These are phyloP conservation scores for Dicyrtomina minuta DNA, from an alignment of 2,888 invertebrate species.

Conservation along the genomic window DNA sequence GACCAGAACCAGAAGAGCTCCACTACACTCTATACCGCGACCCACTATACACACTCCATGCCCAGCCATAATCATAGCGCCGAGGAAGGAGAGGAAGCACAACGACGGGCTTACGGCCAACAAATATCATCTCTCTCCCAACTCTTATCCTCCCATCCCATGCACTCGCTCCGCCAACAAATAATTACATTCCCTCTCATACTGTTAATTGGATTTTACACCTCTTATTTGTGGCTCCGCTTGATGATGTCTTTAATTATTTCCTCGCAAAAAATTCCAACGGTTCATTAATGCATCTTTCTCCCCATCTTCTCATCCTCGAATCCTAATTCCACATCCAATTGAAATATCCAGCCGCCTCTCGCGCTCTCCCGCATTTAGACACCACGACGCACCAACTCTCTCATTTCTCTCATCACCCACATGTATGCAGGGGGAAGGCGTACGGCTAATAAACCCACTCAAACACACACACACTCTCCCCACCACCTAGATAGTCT, in stretches of 20 bases:
- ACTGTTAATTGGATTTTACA: constrained; percentile 48
- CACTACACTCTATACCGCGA: neutral
- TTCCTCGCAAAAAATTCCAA: constrained; percentile 36
- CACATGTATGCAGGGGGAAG: too few species aligned
- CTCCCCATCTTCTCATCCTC: constrained; percentile 8
- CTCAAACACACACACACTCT: too few species aligned
- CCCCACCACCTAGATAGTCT: too few species aligned
- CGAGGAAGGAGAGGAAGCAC: neutral
- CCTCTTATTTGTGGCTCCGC: constrained; percentile 44
- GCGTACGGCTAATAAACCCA: too few species aligned
- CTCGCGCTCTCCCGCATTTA: neutral
- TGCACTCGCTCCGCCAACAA: constrained; percentile 38
- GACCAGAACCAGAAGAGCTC: neutral
- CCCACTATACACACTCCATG: neutral
- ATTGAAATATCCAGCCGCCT: constrained; percentile 6
- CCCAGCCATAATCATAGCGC: neutral
- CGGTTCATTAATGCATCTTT: constrained; percentile 41
- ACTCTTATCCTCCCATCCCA: constrained; percentile 28
- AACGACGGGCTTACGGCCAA: constrained; percentile 34
- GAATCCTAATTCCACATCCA: constrained; percentile 13
- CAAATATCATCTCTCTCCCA: constrained; percentile 35
- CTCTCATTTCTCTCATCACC: neutral
- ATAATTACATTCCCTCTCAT: constrained; percentile 45
- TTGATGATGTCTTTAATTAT: constrained; percentile 46
- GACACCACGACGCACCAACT: too few species aligned